Evolutionary conservation across 2,888 invertebrate species (phyloP), one percentile per base, ranked within the genome.

Genomic region (Cacoxenus indagator): DNA sequence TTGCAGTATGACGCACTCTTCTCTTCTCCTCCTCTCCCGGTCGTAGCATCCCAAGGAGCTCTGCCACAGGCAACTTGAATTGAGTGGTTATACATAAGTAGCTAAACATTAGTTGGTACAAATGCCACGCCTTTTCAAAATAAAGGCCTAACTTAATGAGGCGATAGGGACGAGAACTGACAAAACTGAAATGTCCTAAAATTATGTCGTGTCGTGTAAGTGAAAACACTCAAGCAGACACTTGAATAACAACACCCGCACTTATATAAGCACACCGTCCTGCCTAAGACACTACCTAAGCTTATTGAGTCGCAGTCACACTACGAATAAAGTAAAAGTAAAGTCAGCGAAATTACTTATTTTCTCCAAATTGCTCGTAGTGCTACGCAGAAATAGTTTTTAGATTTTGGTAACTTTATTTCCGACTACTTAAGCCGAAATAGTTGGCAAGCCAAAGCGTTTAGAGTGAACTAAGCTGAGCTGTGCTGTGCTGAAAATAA

Each of bases 351-450:
- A 51, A 51, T 51, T 17, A 51, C 19, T 51, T 51, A 48, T 51
- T 51, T 51, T 51, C 9, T n/a, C 24, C 22, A 22, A 8, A 37
- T 37, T 37, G 37, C 37, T 11, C 37, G 8, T 37, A 37, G 9
- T 37, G 5, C 14, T 37, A 14, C 8, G 14, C 37, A 8, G n/a
- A 51, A 57, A 57, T 29, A 57, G n/a, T 57, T 57, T 57, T 57
- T 29, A 17, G 31, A 57, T 57, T 31, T 57, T 27, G 27, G 29
- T n/a, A 57, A 57, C 29, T 57, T 57, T 57, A 17, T 29, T 57
- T 29, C 29, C 19, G 57, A 51, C 51, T 22, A 51, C 51, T 17
- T 51, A 51, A 51, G 51, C 22, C 22, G 17, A 51, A 51, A 51
- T 22, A 19, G 51, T 51, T 51, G 17, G 19, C 37, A 37, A 37